Percentiles rank a stretch among this genome's conserved stretches.
These are phyloP conservation scores for Abrostola tripartita DNA, from an alignment of 2,888 invertebrate genomes.

Conservation along the genomic window DNA sequence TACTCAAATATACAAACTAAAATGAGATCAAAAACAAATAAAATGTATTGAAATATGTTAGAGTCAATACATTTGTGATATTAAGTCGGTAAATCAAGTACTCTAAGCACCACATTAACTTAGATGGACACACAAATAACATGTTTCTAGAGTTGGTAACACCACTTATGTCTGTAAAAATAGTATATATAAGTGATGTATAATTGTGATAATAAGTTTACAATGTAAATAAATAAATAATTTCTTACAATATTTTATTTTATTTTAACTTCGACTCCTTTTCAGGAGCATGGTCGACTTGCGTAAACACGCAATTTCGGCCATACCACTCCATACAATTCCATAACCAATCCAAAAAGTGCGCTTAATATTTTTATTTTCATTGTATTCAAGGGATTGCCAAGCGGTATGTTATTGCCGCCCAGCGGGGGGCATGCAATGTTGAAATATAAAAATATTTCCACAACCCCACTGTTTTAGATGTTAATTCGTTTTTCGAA, in stretches of 20 bases:
- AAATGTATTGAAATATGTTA: slow-evolving; percentile 29
- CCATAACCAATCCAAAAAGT: slow-evolving; percentile 61
- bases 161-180: slow-evolving; percentile 19
- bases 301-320: not conserved
- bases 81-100: slow-evolving; percentile 71
- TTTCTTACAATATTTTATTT: too few species aligned
- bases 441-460: slow-evolving; percentile 71
- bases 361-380: slow-evolving; percentile 72
- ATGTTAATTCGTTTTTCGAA: slow-evolving; percentile 68
- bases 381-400: slow-evolving; percentile 70
- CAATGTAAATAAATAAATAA: not conserved
- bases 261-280: too few species aligned
- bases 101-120: slow-evolving; percentile 68
- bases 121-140: slow-evolving; percentile 48
- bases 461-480: slow-evolving; percentile 57
- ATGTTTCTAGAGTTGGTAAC: slow-evolving; percentile 39
- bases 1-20: slow-evolving; percentile 13
- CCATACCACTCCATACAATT: slow-evolving; percentile 48
- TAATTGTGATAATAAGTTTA: not conserved
- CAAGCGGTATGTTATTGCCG: slow-evolving; percentile 74
- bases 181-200: not conserved
- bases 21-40: slow-evolving; percentile 30
- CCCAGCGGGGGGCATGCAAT: slow-evolving; percentile 59
- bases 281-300: too few species aligned
- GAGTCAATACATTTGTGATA: slow-evolving; percentile 72